Conservation (phyloP, 2,113 vertebrate genomes). For the Hydrochoerus hydrochaeris region DNA sequence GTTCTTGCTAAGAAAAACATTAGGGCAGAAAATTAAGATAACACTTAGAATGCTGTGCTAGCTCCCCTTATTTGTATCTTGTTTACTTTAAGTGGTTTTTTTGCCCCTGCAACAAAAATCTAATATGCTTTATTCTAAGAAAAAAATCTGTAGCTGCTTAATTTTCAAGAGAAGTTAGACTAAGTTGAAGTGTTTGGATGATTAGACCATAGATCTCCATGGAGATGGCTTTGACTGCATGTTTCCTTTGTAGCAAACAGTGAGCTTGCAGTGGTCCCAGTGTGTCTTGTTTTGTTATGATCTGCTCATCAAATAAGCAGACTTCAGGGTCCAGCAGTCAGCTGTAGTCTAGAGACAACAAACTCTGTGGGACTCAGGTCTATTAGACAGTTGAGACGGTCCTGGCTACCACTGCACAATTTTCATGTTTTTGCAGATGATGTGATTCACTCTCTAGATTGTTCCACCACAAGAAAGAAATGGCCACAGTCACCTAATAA, state of each 20-base stretch:
- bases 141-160: fast-evolving
- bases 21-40: neutral
- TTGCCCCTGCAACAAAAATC: neutral
- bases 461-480: neutral
- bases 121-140: neutral
- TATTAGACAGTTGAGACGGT: neutral
- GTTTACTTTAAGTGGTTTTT: neutral
- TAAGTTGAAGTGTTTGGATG: neutral
- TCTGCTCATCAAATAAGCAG: constrained; percentile 23
- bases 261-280: neutral
- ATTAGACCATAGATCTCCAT: neutral
- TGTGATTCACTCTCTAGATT: neutral
- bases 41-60: neutral
- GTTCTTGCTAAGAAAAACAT: neutral
- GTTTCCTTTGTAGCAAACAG: constrained; percentile 33
- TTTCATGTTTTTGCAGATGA: constrained; percentile 13
- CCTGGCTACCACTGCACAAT: neutral
- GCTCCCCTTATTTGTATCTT: neutral
- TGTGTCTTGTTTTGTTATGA: neutral
- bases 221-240: neutral
- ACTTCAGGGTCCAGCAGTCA: neutral
- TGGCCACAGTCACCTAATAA: neutral
- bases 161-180: neutral
- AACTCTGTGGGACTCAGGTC: neutral
- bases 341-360: neutral